Evolutionary conservation across 2,888 invertebrate genomes (phyloP), one percentile per base, ranked within the genome.

Genomic region (Cheilosia impressa): DNA sequence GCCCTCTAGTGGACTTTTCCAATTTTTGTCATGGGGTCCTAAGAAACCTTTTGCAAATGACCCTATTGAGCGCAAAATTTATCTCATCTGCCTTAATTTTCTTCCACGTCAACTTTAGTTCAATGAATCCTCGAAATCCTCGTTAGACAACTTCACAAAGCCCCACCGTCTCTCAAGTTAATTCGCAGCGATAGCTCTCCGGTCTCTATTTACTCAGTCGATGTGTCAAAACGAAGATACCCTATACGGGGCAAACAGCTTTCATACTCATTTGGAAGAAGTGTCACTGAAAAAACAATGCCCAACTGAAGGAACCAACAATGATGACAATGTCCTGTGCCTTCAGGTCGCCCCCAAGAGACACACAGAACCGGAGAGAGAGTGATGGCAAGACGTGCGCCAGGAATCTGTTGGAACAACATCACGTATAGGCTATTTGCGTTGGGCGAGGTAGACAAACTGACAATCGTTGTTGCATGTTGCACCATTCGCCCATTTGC

Each of bases 391-490:
- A 65, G 72, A 76, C 76, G 76, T 72, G 81, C 62, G 62, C 76
- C 76, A 77, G 68, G 66, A 68, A 85, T 80, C 62, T 80, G 66
- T 68, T 76, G 72, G 34, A 45, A 81, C 76, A 85, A 76, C 85
- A 76, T 76, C 85, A 85, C 76, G 76, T 77, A n/a, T n/a, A 85
- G 85, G 80, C 71, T 80, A 85, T 85, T 85, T 76, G 72, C 22
- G 84, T 69, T 83, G 72, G 68, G 83, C 57, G 76, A 72, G 63
- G 57, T 62, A 19, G 47, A 7, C 45, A 9, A 47, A 19, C 19
- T 60, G 65, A 55, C 75, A 75, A 43, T 55, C 66, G 53, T 43
- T 77, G 85, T 68, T 79, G 79, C 75, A 69, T 79, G 79, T 58
- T 79, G 75, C 80, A 80, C 62, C 57, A 63, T 63, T 85, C 66